phyloP scores from a whole-genome alignment of 2,888 invertebrate genomes.

The Noctua janthina region DNA sequence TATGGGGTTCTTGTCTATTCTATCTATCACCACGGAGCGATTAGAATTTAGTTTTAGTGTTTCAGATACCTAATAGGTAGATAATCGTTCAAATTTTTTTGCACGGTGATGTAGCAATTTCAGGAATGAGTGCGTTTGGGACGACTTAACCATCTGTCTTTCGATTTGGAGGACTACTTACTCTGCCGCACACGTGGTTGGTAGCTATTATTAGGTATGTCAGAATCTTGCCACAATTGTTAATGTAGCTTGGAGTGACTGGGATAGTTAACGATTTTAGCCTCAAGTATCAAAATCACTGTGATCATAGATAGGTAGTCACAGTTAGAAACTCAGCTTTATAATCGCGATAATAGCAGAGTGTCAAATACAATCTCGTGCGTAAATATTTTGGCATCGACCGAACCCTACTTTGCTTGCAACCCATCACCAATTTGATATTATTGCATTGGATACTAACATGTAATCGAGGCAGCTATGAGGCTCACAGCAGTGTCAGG shows the following conservation, averaged over 20 bases:
- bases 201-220: conserved; percentile 8
- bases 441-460: conserved; percentile 89
- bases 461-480: conserved; percentile 96
- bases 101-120: neutral
- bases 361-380: conserved; percentile 24
- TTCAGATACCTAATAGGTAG: neutral
- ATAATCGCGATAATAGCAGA: conserved; percentile 10
- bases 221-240: neutral
- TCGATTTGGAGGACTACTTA: neutral
- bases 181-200: conserved; percentile 11
- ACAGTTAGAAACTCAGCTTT: conserved; percentile 37
- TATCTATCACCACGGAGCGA: conserved; percentile 21
- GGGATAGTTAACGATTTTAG: neutral
- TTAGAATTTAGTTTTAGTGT: conserved; percentile 19
- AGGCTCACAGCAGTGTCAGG: conserved; percentile 96
- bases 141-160: conserved; percentile 10
- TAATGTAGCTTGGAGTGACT: neutral
- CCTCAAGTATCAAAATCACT: neutral
- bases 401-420: conserved; percentile 5
- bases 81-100: neutral
- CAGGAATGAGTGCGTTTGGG: conserved; percentile 5
- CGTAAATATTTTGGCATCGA: neutral
- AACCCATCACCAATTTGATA: neutral
- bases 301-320: neutral
- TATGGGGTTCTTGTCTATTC: conserved; percentile 26